Percentiles rank a stretch among this genome's conserved stretches.
These are phyloP conservation scores for Dasysyrphus albostriatus DNA, from an alignment of 2,888 invertebrate genomes.

Conservation along the genomic window DNA sequence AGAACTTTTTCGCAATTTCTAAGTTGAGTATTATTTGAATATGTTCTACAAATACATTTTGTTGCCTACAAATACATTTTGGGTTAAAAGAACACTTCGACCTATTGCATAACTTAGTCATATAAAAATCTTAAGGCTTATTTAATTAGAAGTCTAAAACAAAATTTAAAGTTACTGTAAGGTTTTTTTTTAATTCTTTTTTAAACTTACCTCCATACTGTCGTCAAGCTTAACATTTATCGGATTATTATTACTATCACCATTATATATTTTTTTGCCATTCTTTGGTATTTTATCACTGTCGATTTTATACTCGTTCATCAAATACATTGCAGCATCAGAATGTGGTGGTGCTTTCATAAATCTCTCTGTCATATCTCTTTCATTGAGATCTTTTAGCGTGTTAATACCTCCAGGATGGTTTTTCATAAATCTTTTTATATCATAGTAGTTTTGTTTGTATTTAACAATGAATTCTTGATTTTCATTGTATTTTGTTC, in stretches of 20 bases:
- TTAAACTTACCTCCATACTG: slow-evolving; percentile 82
- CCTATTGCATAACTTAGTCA: too few relatives aligned
- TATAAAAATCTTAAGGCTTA: too few relatives aligned
- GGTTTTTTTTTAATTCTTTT: neutral
- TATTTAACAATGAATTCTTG: slow-evolving; percentile 82
- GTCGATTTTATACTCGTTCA: slow-evolving; percentile 82
- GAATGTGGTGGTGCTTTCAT: slow-evolving; percentile 82
- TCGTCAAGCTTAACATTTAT: slow-evolving; percentile 79
- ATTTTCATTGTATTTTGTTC: slow-evolving; percentile 12
- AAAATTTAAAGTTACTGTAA: too few relatives aligned
- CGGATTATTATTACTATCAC: slow-evolving; percentile 79
- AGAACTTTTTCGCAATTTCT: too few relatives aligned
- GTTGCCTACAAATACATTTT: too few relatives aligned
- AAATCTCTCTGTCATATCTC: slow-evolving; percentile 82
- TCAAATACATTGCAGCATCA: slow-evolving; percentile 83
- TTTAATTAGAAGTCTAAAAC: too few relatives aligned
- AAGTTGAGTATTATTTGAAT: too few relatives aligned
- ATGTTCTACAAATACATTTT: too few relatives aligned
- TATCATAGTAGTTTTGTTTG: slow-evolving; percentile 86
- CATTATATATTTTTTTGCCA: slow-evolving; percentile 46
- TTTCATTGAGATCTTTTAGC: slow-evolving; percentile 83
- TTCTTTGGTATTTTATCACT: slow-evolving; percentile 26
- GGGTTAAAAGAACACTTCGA: too few relatives aligned
- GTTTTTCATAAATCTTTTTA: slow-evolving; percentile 87
- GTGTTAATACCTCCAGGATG: slow-evolving; percentile 91